Evolutionary conservation across 1,140 invertebrate species (phyloP).

Genomic region (Eciton burchellii): DNA sequence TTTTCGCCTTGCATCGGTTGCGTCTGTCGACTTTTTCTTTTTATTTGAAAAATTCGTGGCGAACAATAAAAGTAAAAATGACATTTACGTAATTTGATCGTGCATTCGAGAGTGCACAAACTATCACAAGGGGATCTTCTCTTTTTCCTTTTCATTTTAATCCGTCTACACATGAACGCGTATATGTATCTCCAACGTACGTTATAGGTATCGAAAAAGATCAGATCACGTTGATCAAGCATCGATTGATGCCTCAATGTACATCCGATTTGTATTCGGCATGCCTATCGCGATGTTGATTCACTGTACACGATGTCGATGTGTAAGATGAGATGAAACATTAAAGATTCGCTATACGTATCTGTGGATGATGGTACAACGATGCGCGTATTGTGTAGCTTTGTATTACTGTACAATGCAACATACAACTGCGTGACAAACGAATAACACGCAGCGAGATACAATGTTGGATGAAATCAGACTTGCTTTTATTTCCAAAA

Average conservation of each 20-base stretch:
- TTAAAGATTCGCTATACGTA: slow-evolving; percentile 14
- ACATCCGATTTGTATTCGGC: not conserved
- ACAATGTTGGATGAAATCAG: slow-evolving; percentile 48
- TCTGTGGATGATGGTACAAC: slow-evolving; percentile 1
- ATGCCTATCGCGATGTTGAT: slow-evolving; percentile 19
- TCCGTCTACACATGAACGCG: slow-evolving; percentile 34
- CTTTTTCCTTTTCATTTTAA: not conserved
- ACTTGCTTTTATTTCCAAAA: slow-evolving; percentile 47
- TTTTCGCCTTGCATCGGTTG: slow-evolving; percentile 44
- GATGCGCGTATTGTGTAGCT: slow-evolving; percentile 35
- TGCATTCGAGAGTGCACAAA: slow-evolving; percentile 26
- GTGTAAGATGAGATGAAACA: slow-evolving; percentile 17
- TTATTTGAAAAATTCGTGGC: slow-evolving; percentile 23
- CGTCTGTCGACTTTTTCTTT: slow-evolving; percentile 22
- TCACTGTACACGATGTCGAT: slow-evolving; percentile 8
- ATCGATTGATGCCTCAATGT: slow-evolving; percentile 14
- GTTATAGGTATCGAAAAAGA: slow-evolving; percentile 23
- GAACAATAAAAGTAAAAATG: slow-evolving; percentile 40
- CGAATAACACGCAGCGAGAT: slow-evolving; percentile 13
- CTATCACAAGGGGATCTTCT: slow-evolving; percentile 43
- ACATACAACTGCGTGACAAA: slow-evolving; percentile 35
- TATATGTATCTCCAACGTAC: slow-evolving; percentile 11
- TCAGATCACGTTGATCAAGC: slow-evolving; percentile 7
- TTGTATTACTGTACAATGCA: slow-evolving; percentile 42
- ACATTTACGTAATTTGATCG: slow-evolving; percentile 54